phyloP scores from a whole-genome alignment of 2,888 invertebrate species.

The Dryobotodes eremita region DNA sequence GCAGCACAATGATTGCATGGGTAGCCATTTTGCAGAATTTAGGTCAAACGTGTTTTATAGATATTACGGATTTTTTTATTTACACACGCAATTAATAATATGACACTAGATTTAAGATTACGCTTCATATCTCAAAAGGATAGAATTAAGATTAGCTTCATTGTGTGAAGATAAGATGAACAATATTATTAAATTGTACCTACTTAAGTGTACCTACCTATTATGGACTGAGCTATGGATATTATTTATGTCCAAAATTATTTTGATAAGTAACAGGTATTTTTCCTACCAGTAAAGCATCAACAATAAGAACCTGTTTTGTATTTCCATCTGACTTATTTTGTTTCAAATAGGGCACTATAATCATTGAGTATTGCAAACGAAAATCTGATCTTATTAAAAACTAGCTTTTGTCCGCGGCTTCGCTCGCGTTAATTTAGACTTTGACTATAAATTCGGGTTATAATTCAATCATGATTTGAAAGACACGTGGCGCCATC shows the following conservation, averaged over 20 bases:
- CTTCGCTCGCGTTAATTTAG: no score
- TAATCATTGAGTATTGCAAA: background rate
- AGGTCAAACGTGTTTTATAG: slow-evolving; percentile 12
- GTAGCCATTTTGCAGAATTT: slow-evolving; percentile 2
- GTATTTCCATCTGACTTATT: no score
- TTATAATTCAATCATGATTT: no score
- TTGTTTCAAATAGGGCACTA: background rate
- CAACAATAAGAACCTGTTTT: background rate
- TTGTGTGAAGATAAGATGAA: slow-evolving; percentile 20
- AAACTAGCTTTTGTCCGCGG: no score
- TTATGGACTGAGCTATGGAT: background rate
- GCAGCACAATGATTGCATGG: background rate
- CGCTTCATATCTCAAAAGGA: slow-evolving; percentile 12
- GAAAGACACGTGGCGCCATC: no score
- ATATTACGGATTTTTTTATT: slow-evolving; percentile 1
- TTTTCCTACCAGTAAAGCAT: background rate
- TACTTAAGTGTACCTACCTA: background rate
- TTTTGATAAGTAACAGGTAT: background rate
- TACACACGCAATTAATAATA: slow-evolving; percentile 7
- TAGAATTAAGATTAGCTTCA: slow-evolving; percentile 37
- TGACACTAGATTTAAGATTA: slow-evolving; percentile 27
- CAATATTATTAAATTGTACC: background rate
- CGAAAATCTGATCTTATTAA: background rate
- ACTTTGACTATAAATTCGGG: no score
- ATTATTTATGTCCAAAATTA: background rate